A percentile compares a stretch with the other conserved stretches of the same genome.
Conservation (phyloP, 2,797 vertebrate genomes). For the Fistularia tabacaria region DNA sequence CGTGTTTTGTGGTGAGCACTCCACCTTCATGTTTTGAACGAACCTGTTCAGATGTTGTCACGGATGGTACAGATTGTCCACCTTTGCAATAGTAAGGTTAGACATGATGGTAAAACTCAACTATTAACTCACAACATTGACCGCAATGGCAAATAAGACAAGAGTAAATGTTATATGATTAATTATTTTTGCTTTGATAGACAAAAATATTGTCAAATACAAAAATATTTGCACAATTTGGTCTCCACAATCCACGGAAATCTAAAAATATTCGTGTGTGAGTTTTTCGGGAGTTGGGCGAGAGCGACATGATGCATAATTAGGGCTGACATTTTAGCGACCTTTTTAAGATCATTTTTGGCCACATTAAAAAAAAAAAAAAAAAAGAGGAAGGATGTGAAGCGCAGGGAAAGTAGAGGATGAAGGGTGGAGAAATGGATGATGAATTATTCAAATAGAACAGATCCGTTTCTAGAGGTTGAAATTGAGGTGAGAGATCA, state of each 20-base stretch:
- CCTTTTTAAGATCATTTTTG: constrained; percentile 42
- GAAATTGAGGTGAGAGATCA: constrained; percentile 63
- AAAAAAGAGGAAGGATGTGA: constrained; percentile 7
- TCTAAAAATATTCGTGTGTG: constrained; percentile 19
- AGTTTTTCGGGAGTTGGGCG: neutral
- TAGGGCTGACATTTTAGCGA: constrained; percentile 36
- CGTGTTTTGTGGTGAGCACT: constrained; percentile 96
- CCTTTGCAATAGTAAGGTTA: too few relatives aligned
- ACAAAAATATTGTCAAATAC: too few relatives aligned
- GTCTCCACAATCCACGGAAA: neutral
- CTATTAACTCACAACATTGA: too few relatives aligned
- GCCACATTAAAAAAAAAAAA: neutral
- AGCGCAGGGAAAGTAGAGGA: constrained; percentile 8
- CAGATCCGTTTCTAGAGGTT: constrained; percentile 51
- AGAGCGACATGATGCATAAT: constrained; percentile 20
- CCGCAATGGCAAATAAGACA: too few relatives aligned
- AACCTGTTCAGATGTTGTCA: too few relatives aligned
- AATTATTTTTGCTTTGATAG: too few relatives aligned
- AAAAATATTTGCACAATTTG: too few relatives aligned
- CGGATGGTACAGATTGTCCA: too few relatives aligned
- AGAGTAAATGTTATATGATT: neutral
- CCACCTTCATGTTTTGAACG: too few relatives aligned
- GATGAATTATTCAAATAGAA: constrained; percentile 67
- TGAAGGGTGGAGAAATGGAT: constrained; percentile 39
- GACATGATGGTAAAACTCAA: too few relatives aligned